Conservation (phyloP, 2,797 vertebrate species). For the Parauchenoglanis ngamensis region DNA sequence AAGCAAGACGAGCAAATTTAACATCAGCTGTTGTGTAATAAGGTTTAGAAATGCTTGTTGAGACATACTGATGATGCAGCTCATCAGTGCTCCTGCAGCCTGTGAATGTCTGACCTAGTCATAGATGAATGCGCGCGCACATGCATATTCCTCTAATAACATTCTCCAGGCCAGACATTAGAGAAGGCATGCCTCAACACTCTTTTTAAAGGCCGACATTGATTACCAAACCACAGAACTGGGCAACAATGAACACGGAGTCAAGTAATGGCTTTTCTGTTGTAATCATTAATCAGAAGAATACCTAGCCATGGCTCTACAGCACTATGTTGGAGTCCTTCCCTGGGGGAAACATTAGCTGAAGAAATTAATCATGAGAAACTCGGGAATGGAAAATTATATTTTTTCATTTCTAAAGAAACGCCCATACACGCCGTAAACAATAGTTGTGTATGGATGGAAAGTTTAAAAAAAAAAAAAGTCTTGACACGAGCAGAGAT, state of each 20-base stretch:
- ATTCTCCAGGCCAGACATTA: neutral
- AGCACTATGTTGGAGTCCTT: neutral
- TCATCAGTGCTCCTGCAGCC: neutral
- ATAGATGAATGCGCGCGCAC: neutral
- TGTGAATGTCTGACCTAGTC: neutral
- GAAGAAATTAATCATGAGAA: neutral
- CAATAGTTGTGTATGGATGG: neutral
- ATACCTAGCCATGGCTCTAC: neutral
- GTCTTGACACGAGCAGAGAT: neutral
- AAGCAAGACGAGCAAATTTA: neutral
- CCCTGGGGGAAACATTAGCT: neutral
- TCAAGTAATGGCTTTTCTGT: neutral
- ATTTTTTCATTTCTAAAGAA: neutral
- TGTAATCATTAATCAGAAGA: neutral
- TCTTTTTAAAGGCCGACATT: neutral
- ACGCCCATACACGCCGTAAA: neutral
- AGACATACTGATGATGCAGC: neutral
- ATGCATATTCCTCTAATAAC: neutral
- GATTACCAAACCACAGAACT: neutral
- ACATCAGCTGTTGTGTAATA: neutral
- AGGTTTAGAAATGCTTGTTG: conserved; percentile 17
- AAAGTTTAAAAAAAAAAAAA: neutral
- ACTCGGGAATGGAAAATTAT: neutral
- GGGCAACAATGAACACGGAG: neutral
- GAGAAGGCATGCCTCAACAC: neutral